Base-by-base conservation (phyloP, 2,113 vertebrate species). In the Eudyptes chrysolophus region DNA sequence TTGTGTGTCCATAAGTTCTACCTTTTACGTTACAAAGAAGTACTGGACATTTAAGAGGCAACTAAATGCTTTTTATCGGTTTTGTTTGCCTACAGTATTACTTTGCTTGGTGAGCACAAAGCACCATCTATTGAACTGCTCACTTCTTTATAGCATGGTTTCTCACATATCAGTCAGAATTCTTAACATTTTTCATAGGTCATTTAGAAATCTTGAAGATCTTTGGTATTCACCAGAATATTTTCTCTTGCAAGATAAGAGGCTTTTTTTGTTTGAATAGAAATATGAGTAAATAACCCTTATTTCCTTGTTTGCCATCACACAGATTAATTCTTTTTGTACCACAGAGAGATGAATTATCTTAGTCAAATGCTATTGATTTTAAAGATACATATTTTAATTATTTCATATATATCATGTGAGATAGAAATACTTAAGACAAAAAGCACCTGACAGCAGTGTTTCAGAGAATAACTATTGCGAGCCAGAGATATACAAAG, bases 121-220 rank as follows among this genome's bases (percentile, higher is more conserved):
- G 21, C 9, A 75, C 10, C 24, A 42, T 65, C 27, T 87, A 20
- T 40, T 80, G 29, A 75, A 85, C 11, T 17, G 5, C 29, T 83
- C 44, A 57, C 16, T 55, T 76, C 57, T 52, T 75, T 88, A 66
- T 8, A 82, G 34, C 52, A 74, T 60, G 55, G n/a, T 85, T 96
- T 94, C 65, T 85, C 52, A 89, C 26, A 22, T 54, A 80, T 54
- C 52, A 83, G 34, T 75, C 55, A 90, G 32, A 57, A 94, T 87
- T 91, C 92, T 89, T 90, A 77, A 79, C 16, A 87, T 85, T 97
- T 82, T 90, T 95, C n/a, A 13, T 30, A 79, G 36, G 60, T 77
- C 5, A 58, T 90, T 74, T 95, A 58, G 77, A 96, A 75, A 93
- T 84, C 69, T 71, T 72, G 22, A 70, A 79, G 19, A 34, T 83